These are phyloP conservation scores for Saturnia pavonia DNA, from an alignment of 2,888 invertebrate species.

Conservation along the genomic window DNA sequence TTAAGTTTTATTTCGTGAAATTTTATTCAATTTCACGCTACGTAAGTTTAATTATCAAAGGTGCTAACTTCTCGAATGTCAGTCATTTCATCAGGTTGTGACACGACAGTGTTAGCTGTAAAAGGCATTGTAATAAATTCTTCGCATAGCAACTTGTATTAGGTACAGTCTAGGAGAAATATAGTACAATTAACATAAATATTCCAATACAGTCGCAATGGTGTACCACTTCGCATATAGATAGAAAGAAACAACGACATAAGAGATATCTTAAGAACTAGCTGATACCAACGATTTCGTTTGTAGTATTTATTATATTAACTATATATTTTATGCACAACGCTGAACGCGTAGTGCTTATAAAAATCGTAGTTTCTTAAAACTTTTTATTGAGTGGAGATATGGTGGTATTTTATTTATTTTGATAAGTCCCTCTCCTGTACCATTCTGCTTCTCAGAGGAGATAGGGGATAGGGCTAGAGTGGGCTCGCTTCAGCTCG, in stretches of 20 bases:
- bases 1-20: background rate
- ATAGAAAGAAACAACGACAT: background rate
- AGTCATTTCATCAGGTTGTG: background rate
- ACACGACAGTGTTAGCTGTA: background rate
- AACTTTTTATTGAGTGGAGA: no score
- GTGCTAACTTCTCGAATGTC: background rate
- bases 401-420: no score
- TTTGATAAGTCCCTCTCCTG: no score
- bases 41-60: background rate
- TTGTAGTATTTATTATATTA: no score
- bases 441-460: no score
- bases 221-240: background rate
- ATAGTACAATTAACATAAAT: background rate
- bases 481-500: no score
- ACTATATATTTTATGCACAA: no score
- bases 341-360: no score
- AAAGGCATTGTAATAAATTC: conserved; percentile 1
- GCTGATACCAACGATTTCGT: no score
- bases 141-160: background rate
- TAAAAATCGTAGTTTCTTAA: no score
- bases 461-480: no score
- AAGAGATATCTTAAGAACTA: no score
- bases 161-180: background rate
- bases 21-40: background rate
- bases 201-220: background rate